These are phyloP conservation scores for Dryadula phaetusa DNA, from an alignment of 2,888 invertebrate species.

Conservation along the genomic window DNA sequence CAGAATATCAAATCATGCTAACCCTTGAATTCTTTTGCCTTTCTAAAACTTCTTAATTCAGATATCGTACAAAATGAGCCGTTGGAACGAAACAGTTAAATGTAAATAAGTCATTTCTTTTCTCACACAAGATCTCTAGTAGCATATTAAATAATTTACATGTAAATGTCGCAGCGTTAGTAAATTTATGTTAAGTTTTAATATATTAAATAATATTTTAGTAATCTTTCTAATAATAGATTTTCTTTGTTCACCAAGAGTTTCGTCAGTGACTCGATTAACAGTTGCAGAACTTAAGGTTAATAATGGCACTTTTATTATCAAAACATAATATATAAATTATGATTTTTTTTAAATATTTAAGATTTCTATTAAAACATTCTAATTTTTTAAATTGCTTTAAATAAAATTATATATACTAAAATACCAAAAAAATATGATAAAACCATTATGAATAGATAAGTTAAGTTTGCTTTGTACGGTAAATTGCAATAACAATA, in stretches of 20 bases:
- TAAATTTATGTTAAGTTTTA: background rate
- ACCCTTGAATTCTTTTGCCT: conserved; percentile 42
- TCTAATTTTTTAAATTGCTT: too few species aligned
- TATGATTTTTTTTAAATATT: too few species aligned
- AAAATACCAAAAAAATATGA: background rate
- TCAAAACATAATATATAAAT: conserved; percentile 39
- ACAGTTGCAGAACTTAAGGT: conserved; percentile 73
- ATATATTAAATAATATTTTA: conserved; percentile 34
- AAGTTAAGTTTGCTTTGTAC: conserved; percentile 27
- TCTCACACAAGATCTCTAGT: conserved; percentile 42
- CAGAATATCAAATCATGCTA: conserved; percentile 34
- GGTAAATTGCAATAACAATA: conserved; percentile 52
- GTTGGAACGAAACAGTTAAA: conserved; percentile 64
- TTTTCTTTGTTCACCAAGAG: conserved; percentile 72
- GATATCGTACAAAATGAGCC: conserved; percentile 58
- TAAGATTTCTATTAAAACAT: too few species aligned
- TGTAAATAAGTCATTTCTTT: conserved; percentile 62
- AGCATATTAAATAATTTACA: conserved; percentile 42
- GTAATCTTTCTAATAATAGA: conserved; percentile 38
- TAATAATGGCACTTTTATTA: conserved; percentile 72
- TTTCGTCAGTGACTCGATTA: conserved; percentile 65
- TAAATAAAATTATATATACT: background rate
- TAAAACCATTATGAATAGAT: conserved; percentile 44
- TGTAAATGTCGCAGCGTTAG: conserved; percentile 24
- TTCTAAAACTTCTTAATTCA: conserved; percentile 63